Evolutionary conservation across 2,797 vertebrate genomes (phyloP), one percentile per base, ranked within the genome.

Genomic region (Neopelma chrysocephalum): DNA sequence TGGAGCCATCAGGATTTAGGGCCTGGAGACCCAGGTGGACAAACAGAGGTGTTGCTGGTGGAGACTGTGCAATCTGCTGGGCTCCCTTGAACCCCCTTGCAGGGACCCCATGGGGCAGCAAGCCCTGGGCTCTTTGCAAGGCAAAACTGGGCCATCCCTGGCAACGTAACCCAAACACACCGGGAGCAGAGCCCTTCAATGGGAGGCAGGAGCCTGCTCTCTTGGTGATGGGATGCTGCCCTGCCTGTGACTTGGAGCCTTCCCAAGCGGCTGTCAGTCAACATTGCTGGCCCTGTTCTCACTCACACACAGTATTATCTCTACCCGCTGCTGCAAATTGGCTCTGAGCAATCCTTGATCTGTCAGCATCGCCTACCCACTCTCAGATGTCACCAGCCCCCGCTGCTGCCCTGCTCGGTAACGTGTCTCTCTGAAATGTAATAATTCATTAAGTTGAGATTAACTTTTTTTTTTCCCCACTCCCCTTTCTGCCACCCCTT

Each of bases 261-360:
- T 94, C 90, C 93, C 94, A 95, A 79, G 92, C 0, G 9, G 57
- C 89, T 97, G 96, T 95, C 96, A 95, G 82, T 96, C 91, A 92
- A 62, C 34, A 0, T 36, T 2, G 78, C 90, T 84, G 88, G 91
- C 89, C 91, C 76, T 82, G 73, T 85, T 96, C 95, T 97, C 93
- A 50, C 87, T 96, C 90, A 80, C 95, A 91, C 48, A 78, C 92
- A 73, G 90, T 51, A 84, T 89, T 96, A 96, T 96, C 95, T 95
- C 95, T 96, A 85, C 93, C 96, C 64, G 94, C 94, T 96, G 96
- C 96, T 97, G 94, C 87, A 96, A 97, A 97, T 97, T 84, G 93
- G 87, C 91, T 96, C 96, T 97, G 96, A 97, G 94, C 88, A 96
- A 95, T 96, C 94, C 93, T 92, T 97, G 95, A 96, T 96, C 95